phyloP scores from a whole-genome alignment of 2,797 vertebrate genomes.

The Eupleurogrammus muticus region DNA sequence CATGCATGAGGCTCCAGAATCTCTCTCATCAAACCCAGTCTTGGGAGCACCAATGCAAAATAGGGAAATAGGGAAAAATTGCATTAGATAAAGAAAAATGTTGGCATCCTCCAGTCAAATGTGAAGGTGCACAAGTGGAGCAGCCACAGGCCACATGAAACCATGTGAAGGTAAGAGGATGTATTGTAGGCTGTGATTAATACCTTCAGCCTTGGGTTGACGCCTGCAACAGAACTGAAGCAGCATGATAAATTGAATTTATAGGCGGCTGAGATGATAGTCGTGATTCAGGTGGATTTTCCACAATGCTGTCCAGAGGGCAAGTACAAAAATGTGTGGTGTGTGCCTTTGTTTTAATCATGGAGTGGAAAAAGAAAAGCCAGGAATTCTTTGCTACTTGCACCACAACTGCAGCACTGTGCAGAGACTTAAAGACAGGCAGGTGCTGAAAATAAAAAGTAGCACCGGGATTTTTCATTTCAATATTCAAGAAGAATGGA shows the following conservation, averaged over 20 bases:
- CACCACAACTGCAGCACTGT: background rate
- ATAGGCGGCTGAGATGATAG: background rate
- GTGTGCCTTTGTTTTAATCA: background rate
- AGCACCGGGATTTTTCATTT: background rate
- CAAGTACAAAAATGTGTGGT: background rate
- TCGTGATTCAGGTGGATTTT: conserved; percentile 16
- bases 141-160: conserved; percentile 3
- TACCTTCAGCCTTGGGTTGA: conserved; percentile 11
- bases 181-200: conserved; percentile 2
- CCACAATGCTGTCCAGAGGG: background rate
- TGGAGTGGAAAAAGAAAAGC: background rate
- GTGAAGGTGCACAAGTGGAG: background rate
- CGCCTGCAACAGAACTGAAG: conserved; percentile 8
- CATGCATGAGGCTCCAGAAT: conserved; percentile 27
- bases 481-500: too few relatives aligned
- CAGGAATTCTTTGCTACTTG: conserved; percentile 2
- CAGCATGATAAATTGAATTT: background rate
- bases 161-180: conserved; percentile 2
- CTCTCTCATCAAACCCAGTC: conserved; percentile 36
- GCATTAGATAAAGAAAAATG: conserved; percentile 11
- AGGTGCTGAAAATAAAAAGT: conserved; percentile 10
- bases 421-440: too few relatives aligned
- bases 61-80: conserved; percentile 16
- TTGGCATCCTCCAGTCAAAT: conserved; percentile 9
- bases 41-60: conserved; percentile 30